Conservation (phyloP, 2,113 vertebrate species). For the Opisthocomus hoazin region DNA sequence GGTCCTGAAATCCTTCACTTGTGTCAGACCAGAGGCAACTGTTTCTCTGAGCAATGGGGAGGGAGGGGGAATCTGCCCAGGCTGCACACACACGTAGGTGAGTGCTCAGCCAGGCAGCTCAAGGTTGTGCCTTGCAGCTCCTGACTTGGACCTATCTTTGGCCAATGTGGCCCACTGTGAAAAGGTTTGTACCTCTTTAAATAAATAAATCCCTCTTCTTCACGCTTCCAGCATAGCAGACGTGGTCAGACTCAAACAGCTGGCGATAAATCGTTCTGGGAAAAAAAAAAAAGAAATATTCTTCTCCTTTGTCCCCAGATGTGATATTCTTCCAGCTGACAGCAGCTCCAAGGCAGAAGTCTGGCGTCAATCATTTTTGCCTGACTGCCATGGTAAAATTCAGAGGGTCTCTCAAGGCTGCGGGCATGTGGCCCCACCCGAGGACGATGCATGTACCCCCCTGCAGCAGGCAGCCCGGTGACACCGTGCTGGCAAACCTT, state of each 20-base stretch:
- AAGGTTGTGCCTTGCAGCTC: background rate
- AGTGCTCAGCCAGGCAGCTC: background rate
- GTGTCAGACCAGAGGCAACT: background rate
- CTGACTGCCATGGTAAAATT: background rate
- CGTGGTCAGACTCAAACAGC: background rate
- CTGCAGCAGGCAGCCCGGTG: background rate
- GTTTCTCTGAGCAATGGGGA: background rate
- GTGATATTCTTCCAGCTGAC: background rate
- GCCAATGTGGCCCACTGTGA: background rate
- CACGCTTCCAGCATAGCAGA: background rate
- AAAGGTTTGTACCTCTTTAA: background rate
- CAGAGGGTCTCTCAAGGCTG: background rate
- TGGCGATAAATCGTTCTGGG: background rate
- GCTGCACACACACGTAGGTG: rapidly evolving
- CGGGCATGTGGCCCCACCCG: rapidly evolving
- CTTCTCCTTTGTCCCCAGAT: background rate
- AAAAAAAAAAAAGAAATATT: background rate
- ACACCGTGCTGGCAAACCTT: rapidly evolving
- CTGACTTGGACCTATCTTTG: background rate
- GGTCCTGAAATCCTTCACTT: background rate
- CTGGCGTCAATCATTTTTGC: background rate
- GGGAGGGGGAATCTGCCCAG: background rate
- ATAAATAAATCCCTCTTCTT: background rate
- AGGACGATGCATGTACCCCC: rapidly evolving
- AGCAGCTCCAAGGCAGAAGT: background rate